Conservation (phyloP, 2,888 invertebrate species). For the Megamerina dolium region DNA sequence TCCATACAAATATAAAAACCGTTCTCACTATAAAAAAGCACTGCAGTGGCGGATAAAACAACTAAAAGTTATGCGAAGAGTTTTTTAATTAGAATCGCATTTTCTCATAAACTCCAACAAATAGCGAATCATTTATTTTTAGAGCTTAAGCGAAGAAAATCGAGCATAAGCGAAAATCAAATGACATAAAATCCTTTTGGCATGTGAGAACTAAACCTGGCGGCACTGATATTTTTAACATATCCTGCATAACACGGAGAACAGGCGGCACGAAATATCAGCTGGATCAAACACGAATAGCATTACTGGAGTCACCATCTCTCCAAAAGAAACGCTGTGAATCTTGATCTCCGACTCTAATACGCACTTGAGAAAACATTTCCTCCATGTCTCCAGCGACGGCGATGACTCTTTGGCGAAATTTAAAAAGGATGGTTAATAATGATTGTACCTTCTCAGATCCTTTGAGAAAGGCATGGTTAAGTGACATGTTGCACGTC, state of each 20-base stretch:
- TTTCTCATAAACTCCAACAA: too few relatives aligned
- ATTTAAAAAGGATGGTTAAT: constrained; percentile 29
- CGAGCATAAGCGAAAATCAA: too few relatives aligned
- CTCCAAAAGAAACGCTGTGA: too few relatives aligned
- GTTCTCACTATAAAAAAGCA: too few relatives aligned
- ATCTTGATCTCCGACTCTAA: constrained; percentile 26
- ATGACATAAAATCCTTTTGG: constrained; percentile 9
- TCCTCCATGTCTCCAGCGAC: constrained; percentile 34
- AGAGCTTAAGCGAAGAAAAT: too few relatives aligned
- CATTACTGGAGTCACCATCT: neutral
- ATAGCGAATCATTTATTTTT: too few relatives aligned
- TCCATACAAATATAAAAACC: too few relatives aligned
- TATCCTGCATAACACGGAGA: constrained; percentile 19
- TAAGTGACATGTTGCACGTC: constrained; percentile 22
- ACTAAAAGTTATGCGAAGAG: too few relatives aligned
- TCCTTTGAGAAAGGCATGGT: constrained; percentile 25
- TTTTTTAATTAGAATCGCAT: too few relatives aligned
- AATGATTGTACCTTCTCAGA: constrained; percentile 30
- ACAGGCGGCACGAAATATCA: constrained; percentile 24
- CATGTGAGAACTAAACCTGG: constrained; percentile 1
- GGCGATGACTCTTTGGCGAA: constrained; percentile 25
- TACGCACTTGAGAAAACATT: constrained; percentile 34
- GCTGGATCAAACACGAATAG: neutral
- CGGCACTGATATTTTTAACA: constrained; percentile 15
- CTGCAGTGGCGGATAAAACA: too few relatives aligned